phyloP scores from a whole-genome alignment of 2,888 invertebrate genomes.

The Morpho helenor region DNA sequence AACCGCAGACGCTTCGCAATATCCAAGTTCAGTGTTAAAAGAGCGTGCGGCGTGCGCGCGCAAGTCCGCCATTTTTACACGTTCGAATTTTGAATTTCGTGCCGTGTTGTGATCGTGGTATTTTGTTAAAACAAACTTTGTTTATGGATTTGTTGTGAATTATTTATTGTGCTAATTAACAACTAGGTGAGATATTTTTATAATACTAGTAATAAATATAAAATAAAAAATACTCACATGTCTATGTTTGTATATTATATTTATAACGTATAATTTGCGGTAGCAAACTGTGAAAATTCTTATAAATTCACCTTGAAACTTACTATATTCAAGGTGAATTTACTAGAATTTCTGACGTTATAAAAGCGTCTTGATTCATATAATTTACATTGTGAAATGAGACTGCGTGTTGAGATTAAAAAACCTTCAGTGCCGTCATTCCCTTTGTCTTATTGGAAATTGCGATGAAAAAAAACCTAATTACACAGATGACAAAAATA shows the following conservation, averaged over 20 bases:
- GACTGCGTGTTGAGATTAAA: conserved; percentile 20
- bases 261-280: no score
- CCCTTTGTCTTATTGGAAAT: no score
- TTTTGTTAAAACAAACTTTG: conserved; percentile 14
- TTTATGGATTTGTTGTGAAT: conserved; percentile 19
- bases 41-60: conserved; percentile 42
- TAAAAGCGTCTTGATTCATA: conserved; percentile 7
- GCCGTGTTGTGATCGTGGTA: conserved; percentile 36
- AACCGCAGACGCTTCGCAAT: conserved; percentile 38
- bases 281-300: no score
- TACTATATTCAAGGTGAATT: conserved; percentile 13
- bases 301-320: no score
- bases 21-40: conserved; percentile 69
- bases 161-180: background rate
- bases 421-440: conserved; percentile 20
- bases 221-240: no score
- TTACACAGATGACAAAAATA: no score
- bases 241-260: no score
- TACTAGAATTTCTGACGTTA: conserved; percentile 2
- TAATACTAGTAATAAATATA: no score
- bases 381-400: conserved; percentile 18
- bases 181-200: no score
- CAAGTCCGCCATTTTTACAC: conserved; percentile 34
- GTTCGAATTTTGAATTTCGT: conserved; percentile 35
- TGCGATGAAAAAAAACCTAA: no score